Percentiles rank a stretch among this genome's conserved stretches.
Evolutionary conservation across 2,888 invertebrate genomes (phyloP).

Genomic region (Caenorhabditis angaria): DNA sequence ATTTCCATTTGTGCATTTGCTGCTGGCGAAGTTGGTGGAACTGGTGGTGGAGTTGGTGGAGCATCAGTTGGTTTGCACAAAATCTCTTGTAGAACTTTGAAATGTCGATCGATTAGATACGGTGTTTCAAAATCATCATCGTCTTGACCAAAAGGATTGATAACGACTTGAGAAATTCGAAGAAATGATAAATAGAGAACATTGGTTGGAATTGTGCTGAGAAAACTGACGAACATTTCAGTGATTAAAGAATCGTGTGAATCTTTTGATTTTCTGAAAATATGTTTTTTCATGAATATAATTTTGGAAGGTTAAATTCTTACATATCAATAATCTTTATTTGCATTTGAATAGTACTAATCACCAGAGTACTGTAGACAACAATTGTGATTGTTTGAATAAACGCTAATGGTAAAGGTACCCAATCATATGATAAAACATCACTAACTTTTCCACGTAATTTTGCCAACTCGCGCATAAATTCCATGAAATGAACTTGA

Average conservation of each 20-base stretch:
- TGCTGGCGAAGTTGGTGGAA: not conserved
- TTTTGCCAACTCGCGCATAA: conserved; percentile 23
- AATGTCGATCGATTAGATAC: conserved; percentile 34
- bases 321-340: conserved; percentile 18
- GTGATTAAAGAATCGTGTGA: not conserved
- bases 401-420: conserved; percentile 52
- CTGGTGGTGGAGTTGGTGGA: not conserved
- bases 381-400: conserved; percentile 31
- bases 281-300: not conserved
- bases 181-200: conserved; percentile 43
- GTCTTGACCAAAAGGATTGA: conserved; percentile 55
- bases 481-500: conserved; percentile 29
- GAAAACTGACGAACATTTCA: conserved; percentile 26
- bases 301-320: not conserved
- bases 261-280: conserved; percentile 15
- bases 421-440: conserved; percentile 51
- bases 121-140: conserved; percentile 53
- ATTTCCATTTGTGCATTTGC: not conserved
- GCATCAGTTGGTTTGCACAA: conserved; percentile 6
- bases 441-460: conserved; percentile 43
- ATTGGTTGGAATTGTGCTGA: conserved; percentile 31
- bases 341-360: conserved; percentile 34
- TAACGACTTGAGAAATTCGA: conserved; percentile 41
- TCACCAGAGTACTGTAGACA: conserved; percentile 35
- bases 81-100: conserved; percentile 37